Percentiles rank a stretch among this genome's conserved stretches.
phyloP scores from a whole-genome alignment of 2,113 vertebrate genomes.

The Cinclus mexicanus region DNA sequence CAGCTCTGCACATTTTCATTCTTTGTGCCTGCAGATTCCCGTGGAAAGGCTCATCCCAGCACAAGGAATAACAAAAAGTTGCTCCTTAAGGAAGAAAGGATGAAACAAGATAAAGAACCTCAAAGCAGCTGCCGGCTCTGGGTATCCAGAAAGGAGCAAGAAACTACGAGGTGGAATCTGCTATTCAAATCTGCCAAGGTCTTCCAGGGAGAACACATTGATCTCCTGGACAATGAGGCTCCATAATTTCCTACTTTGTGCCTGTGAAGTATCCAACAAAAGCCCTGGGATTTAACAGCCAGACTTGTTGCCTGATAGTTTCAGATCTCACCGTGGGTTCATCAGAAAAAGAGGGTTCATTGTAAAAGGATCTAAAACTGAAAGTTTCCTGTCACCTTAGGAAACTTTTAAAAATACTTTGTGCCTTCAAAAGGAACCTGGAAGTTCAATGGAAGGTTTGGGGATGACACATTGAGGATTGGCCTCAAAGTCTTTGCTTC shows the following conservation, averaged over 20 bases:
- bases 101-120: slow-evolving; percentile 54
- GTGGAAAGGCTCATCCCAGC: slow-evolving; percentile 7
- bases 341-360: neutral
- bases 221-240: neutral
- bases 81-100: slow-evolving; percentile 64
- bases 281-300: neutral
- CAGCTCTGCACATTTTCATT: slow-evolving; percentile 8
- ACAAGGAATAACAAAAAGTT: slow-evolving; percentile 23
- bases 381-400: slow-evolving; percentile 16
- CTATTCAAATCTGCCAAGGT: neutral
- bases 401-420: slow-evolving; percentile 22
- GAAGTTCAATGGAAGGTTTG: neutral
- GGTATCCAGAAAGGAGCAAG: slow-evolving; percentile 52
- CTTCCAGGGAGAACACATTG: neutral
- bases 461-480: neutral
- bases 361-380: neutral
- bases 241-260: neutral
- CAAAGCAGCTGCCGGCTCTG: slow-evolving; percentile 40
- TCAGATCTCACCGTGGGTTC: slow-evolving; percentile 35
- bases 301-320: neutral
- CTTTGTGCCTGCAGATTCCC: slow-evolving; percentile 28
- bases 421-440: slow-evolving; percentile 17
- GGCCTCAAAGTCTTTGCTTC: neutral
- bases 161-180: slow-evolving; percentile 35
- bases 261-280: neutral